phyloP scores from a whole-genome alignment of 2,888 invertebrate genomes.

The Tachina fera region DNA sequence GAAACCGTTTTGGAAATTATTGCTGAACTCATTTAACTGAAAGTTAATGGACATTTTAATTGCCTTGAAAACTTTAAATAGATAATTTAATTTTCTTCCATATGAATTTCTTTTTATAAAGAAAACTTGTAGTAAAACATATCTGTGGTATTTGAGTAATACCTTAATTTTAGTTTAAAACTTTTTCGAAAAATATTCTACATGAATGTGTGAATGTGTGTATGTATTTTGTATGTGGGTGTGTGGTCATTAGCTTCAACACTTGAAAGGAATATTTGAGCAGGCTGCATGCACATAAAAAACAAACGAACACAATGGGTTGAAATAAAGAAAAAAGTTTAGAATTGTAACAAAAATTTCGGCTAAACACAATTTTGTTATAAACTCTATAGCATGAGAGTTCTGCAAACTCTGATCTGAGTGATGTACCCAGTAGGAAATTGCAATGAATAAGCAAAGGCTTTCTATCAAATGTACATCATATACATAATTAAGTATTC shows the following conservation, averaged over 20 bases:
- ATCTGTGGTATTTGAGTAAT: slow-evolving; percentile 51
- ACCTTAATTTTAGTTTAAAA: slow-evolving; percentile 48
- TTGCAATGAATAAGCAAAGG: too few relatives aligned
- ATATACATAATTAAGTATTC: too few relatives aligned
- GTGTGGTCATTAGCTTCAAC: neutral
- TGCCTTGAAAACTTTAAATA: slow-evolving; percentile 27
- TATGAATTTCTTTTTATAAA: slow-evolving; percentile 4
- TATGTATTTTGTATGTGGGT: neutral
- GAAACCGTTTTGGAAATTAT: neutral
- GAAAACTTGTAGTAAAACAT: slow-evolving; percentile 5
- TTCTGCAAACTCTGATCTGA: too few relatives aligned
- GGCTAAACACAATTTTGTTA: too few relatives aligned
- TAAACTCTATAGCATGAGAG: too few relatives aligned
- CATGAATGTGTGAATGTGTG: neutral
- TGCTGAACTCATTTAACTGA: neutral
- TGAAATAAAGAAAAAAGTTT: neutral
- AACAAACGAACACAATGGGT: slow-evolving; percentile 7
- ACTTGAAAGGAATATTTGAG: slow-evolving; percentile 28
- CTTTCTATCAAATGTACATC: too few relatives aligned
- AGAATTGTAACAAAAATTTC: neutral
- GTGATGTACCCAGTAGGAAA: too few relatives aligned
- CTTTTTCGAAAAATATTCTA: slow-evolving; percentile 7
- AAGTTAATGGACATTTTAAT: slow-evolving; percentile 16
- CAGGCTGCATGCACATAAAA: neutral
- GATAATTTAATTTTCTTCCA: neutral